Evolutionary conservation across 2,888 invertebrate genomes (phyloP).

Genomic region (Polyommatus icarus): DNA sequence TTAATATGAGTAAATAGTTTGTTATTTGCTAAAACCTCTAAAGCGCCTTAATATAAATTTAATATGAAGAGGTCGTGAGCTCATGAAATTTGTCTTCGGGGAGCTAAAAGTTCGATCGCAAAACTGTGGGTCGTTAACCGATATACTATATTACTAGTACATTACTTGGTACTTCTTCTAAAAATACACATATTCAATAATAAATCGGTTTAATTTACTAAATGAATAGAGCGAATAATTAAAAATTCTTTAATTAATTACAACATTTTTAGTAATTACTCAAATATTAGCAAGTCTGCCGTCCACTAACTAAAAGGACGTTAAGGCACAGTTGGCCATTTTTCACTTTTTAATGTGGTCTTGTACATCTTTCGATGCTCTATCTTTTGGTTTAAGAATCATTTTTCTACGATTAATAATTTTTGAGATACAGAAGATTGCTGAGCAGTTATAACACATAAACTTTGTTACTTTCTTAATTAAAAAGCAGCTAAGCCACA

Average conservation of each 20-base stretch:
- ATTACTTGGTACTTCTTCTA: neutral
- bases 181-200: too few relatives aligned
- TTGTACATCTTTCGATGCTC: too few relatives aligned
- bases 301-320: constrained; percentile 22
- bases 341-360: too few relatives aligned
- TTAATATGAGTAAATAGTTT: neutral
- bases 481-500: constrained; percentile 15
- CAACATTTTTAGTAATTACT: too few relatives aligned
- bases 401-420: constrained; percentile 20
- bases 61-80: constrained; percentile 3
- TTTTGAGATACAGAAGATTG: constrained; percentile 18
- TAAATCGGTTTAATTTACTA: too few relatives aligned
- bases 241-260: too few relatives aligned
- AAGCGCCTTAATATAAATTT: neutral
- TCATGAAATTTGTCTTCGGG: neutral
- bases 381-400: neutral
- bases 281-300: neutral
- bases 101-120: constrained; percentile 10
- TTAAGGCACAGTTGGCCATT: constrained; percentile 22
- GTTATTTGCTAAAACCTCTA: neutral
- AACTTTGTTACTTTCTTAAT: constrained; percentile 20
- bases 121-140: neutral
- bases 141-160: neutral
- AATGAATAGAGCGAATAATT: too few relatives aligned
- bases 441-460: constrained; percentile 24